Conservation (phyloP, 2,113 vertebrate genomes). For the Synodontis membranacea region DNA sequence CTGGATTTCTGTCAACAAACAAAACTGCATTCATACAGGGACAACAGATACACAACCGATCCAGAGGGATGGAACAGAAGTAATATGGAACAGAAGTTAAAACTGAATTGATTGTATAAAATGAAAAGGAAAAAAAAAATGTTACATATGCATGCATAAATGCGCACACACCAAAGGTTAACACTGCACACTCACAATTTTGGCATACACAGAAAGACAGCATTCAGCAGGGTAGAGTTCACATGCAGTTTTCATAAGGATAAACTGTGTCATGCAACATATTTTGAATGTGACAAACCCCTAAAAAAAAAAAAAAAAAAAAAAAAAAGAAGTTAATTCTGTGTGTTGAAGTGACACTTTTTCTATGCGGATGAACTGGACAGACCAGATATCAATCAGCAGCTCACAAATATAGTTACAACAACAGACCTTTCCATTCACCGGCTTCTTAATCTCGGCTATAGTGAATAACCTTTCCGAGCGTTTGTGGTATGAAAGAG, state of each 20-base stretch:
- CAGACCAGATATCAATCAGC: constrained; percentile 12
- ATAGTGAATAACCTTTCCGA: neutral
- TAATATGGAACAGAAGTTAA: neutral
- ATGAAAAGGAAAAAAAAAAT: neutral
- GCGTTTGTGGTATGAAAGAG: neutral
- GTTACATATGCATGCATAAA: neutral
- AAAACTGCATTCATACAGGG: neutral
- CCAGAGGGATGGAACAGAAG: neutral
- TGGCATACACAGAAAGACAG: neutral
- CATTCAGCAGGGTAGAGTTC: neutral
- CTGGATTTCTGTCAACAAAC: neutral
- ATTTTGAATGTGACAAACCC: neutral
- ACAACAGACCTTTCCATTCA: neutral
- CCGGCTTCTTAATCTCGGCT: neutral
- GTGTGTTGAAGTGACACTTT: neutral
- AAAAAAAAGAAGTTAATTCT: neutral
- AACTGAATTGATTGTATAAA: neutral
- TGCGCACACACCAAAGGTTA: neutral
- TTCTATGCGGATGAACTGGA: constrained; percentile 12
- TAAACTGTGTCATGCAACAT: neutral
- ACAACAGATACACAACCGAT: neutral
- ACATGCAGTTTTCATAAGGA: no score
- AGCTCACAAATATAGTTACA: no score
- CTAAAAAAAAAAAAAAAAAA: no score
- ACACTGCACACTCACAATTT: neutral